These are phyloP conservation scores for Bacillus rossius DNA, from an alignment of 1,140 invertebrate species.

Conservation along the genomic window DNA sequence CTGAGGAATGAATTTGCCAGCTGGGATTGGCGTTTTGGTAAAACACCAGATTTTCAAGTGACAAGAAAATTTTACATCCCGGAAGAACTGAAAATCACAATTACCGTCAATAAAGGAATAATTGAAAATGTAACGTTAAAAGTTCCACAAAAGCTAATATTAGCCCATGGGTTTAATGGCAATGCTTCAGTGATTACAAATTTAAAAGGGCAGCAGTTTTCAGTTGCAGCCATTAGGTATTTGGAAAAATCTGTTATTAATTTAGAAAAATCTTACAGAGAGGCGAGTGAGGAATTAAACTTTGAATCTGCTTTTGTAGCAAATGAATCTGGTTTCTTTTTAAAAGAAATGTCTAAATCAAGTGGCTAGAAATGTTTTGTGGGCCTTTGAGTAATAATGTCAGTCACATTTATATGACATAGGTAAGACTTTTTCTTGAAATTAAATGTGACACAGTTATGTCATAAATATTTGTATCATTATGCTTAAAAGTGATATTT, in stretches of 20 bases:
- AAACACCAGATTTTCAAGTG: slow-evolving; percentile 77
- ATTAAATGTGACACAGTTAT: too few relatives aligned
- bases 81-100: slow-evolving; percentile 15
- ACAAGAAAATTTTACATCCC: slow-evolving; percentile 23
- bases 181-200: slow-evolving; percentile 19
- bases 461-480: too few relatives aligned
- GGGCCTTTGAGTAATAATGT: too few relatives aligned
- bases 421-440: too few relatives aligned
- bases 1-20: slow-evolving; percentile 59
- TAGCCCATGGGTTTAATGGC: slow-evolving; percentile 13
- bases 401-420: too few relatives aligned
- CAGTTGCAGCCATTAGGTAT: slow-evolving; percentile 20
- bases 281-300: too few relatives aligned
- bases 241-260: slow-evolving; percentile 10
- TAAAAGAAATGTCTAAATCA: too few relatives aligned
- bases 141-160: slow-evolving; percentile 21
- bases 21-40: slow-evolving; percentile 89
- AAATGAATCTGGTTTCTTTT: too few relatives aligned
- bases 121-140: slow-evolving; percentile 25
- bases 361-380: too few relatives aligned
- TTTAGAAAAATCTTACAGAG: not conserved
- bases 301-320: too few relatives aligned
- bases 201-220: slow-evolving; percentile 22
- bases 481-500: too few relatives aligned
- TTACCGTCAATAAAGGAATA: slow-evolving; percentile 25